These are phyloP conservation scores for Zosterops lateralis DNA, from an alignment of 2,113 vertebrate genomes.

Conservation along the genomic window DNA sequence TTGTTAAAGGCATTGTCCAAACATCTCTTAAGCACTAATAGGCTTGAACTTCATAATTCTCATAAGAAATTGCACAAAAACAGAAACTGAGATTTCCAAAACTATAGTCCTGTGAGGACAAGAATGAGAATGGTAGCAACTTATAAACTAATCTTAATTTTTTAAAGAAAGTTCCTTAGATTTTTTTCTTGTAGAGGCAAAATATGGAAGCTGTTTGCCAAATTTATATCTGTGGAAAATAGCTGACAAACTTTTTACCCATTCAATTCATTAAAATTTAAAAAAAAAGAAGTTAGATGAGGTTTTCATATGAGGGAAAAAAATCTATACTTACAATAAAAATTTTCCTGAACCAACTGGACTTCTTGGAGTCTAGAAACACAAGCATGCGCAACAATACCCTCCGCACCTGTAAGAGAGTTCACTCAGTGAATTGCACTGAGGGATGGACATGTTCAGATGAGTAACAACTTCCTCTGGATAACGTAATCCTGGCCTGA, in stretches of 20 bases:
- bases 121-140: background rate
- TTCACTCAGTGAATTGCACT: background rate
- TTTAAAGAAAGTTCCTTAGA: background rate
- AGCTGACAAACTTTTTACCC: background rate
- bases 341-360: background rate
- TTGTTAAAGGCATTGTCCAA: background rate
- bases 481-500: background rate
- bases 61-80: background rate
- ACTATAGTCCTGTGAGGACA: background rate
- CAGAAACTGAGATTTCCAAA: background rate
- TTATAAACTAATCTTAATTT: background rate
- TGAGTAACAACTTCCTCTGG: background rate
- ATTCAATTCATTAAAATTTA: background rate
- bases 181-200: background rate
- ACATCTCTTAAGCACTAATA: background rate
- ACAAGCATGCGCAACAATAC: background rate
- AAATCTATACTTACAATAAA: background rate
- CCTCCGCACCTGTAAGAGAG: background rate
- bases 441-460: background rate
- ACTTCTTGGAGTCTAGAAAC: background rate
- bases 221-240: background rate
- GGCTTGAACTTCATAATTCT: background rate
- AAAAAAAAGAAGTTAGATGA: fast-evolving
- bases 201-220: background rate
- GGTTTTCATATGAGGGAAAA: background rate